These are phyloP conservation scores for Zenarchopterus dispar DNA, from an alignment of 2,797 vertebrate genomes.

Conservation along the genomic window DNA sequence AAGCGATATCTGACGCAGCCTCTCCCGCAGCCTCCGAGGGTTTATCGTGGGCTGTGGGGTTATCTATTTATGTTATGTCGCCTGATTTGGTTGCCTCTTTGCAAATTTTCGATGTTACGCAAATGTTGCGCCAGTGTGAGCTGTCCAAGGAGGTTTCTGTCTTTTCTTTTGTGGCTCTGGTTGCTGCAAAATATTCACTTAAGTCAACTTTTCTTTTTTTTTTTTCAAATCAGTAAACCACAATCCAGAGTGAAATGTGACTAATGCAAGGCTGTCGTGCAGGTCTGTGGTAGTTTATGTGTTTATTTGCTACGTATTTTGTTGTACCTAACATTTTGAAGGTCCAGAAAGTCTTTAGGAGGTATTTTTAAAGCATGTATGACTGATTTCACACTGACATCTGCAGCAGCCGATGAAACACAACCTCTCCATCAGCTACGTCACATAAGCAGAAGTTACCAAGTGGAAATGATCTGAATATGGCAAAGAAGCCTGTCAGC, in stretches of 20 bases:
- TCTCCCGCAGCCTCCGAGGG: conserved; percentile 33
- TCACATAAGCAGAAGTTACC: conserved; percentile 31
- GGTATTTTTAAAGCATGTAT: neutral
- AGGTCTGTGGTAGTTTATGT: neutral
- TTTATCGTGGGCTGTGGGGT: conserved; percentile 29
- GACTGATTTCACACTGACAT: conserved; percentile 15
- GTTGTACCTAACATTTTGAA: neutral
- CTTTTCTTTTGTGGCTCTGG: neutral
- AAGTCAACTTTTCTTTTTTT: conserved; percentile 21
- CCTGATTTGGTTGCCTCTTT: conserved; percentile 76
- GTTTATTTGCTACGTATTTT: neutral
- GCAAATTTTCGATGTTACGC: conserved; percentile 74
- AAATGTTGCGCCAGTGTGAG: conserved; percentile 55
- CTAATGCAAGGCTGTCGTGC: neutral
- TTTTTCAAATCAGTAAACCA: neutral
- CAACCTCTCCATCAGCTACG: conserved; percentile 6
- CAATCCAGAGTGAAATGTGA: neutral
- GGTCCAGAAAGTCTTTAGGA: conserved; percentile 5
- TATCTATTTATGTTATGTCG: conserved; percentile 54
- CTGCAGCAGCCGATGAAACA: conserved; percentile 35
- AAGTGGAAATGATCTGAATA: conserved; percentile 48
- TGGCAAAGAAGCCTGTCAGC: conserved; percentile 45
- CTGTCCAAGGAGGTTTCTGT: conserved; percentile 38
- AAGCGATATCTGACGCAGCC: conserved; percentile 14
- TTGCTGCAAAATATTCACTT: conserved; percentile 16